Evolutionary conservation across 2,113 vertebrate genomes (phyloP), one percentile per base, ranked within the genome.

Genomic region (Nibea coibor): DNA sequence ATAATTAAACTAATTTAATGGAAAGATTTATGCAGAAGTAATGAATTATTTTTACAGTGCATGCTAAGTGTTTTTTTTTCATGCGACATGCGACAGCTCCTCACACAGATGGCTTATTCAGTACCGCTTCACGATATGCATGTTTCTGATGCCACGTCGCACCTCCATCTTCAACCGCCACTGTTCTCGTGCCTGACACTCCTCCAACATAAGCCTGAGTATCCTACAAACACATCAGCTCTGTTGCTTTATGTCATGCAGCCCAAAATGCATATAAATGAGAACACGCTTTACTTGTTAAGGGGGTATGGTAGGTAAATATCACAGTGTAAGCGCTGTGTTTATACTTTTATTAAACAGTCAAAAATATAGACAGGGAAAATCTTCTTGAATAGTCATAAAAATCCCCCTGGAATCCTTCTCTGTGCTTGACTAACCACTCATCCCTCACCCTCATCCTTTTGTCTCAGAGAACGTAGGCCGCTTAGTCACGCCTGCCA

Each of bases 401-500:
- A 81, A 63, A 71, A 70, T 75, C 84, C 85, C 81, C 77, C 82
- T 82, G 87, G 81, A 85, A 81, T 89, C 87, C 80, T 78, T 85
- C 83, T 89, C 78, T 93, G 81, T 93, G 90, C 90, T 93, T 89
- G 85, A 92, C 91, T 93, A 92, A 93, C 91, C 82, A 78, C 87
- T 88, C 89, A 89, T 88, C 86, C 90, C 88, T 93, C 97, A 96
- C 96, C 95, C 95, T 91, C 94, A 93, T 96, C 96, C 95, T 97
- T 98, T 95, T 97, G 97, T 97, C 97, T 93, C 97, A 99, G 98
- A 99, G 94, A 99, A 99, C 95, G 98, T 97, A 97, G 98, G 97
- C 94, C 97, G 97, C 87, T 97, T 99, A 97, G 97, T 97, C 95
- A 98, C 98, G 81, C 98, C 98, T 93, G 97, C 97, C 96, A 99